phyloP scores from a whole-genome alignment of 1,140 invertebrate genomes.

The Sminthurides bifidus region DNA sequence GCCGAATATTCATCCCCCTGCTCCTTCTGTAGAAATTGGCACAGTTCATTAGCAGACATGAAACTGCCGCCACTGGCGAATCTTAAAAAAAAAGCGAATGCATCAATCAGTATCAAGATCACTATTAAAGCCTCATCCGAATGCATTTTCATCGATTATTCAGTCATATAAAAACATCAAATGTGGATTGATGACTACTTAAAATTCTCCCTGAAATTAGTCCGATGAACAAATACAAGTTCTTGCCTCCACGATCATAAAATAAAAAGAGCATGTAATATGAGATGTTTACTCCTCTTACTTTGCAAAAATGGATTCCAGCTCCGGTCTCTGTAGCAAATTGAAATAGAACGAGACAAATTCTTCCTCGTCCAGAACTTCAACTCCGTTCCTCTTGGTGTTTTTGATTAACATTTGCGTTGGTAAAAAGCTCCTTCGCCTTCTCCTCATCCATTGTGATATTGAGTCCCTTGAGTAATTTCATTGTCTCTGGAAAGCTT shows the following conservation, averaged over 20 bases:
- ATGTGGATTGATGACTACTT: too few species aligned
- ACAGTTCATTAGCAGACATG: conserved; percentile 27
- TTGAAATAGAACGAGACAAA: conserved; percentile 45
- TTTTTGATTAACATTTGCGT: conserved; percentile 41
- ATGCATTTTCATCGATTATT: too few species aligned
- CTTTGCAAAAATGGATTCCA: conserved; percentile 43
- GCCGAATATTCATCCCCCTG: conserved; percentile 32
- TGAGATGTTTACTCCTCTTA: conserved; percentile 33
- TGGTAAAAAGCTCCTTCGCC: conserved; percentile 38
- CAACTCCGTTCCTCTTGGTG: conserved; percentile 35
- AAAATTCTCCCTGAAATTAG: too few species aligned
- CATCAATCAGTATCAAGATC: too few species aligned
- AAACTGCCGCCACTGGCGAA: conserved; percentile 17
- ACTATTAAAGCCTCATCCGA: too few species aligned
- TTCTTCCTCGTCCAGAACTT: conserved; percentile 44
- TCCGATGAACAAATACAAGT: too few species aligned
- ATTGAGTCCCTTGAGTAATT: conserved; percentile 40
- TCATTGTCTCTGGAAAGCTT: conserved; percentile 38
- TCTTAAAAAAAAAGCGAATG: too few species aligned
- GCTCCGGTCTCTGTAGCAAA: conserved; percentile 41
- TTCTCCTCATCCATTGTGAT: conserved; percentile 37
- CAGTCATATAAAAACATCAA: too few species aligned
- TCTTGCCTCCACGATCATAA: neutral
- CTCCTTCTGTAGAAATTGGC: conserved; percentile 32
- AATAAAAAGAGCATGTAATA: conserved; percentile 3